These are phyloP conservation scores for Nemurella pictetii DNA, from an alignment of 2,888 invertebrate species.

Conservation along the genomic window DNA sequence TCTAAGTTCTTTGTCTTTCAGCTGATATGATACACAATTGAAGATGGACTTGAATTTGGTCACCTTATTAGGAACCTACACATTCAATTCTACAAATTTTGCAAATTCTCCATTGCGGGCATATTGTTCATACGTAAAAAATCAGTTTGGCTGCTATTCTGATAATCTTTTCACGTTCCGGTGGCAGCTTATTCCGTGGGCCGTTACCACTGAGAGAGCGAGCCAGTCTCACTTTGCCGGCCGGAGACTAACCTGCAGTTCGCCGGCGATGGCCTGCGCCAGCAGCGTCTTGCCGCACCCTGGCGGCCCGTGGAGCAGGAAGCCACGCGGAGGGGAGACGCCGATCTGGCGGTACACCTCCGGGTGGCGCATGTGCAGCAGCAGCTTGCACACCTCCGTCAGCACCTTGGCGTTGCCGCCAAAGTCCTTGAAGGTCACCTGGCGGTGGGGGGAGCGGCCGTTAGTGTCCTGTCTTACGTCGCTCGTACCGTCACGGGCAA, in stretches of 20 bases:
- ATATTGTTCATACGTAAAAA: too few species aligned
- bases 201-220: too few species aligned
- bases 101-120: too few species aligned
- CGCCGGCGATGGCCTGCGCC: slow-evolving; percentile 81
- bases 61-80: too few species aligned
- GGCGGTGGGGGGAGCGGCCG: slow-evolving; percentile 51
- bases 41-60: too few species aligned
- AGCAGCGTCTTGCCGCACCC: slow-evolving; percentile 90
- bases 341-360: slow-evolving; percentile 85
- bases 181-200: too few species aligned
- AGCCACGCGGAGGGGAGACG: slow-evolving; percentile 84
- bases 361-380: slow-evolving; percentile 87
- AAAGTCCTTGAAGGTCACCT: slow-evolving; percentile 71
- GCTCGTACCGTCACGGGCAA: slow-evolving; percentile 47
- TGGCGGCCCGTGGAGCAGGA: slow-evolving; percentile 93
- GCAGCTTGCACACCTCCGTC: slow-evolving; percentile 70
- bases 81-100: too few species aligned
- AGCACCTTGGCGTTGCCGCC: slow-evolving; percentile 80
- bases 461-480: slow-evolving; percentile 52
- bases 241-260: slow-evolving; percentile 57
- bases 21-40: too few species aligned
- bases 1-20: too few species aligned
- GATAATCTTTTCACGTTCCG: too few species aligned
- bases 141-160: too few species aligned
- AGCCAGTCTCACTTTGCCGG: neutral